Evolutionary conservation across 2,113 vertebrate species (phyloP), one percentile per base, ranked within the genome.

Genomic region (Embiotoca jacksoni): DNA sequence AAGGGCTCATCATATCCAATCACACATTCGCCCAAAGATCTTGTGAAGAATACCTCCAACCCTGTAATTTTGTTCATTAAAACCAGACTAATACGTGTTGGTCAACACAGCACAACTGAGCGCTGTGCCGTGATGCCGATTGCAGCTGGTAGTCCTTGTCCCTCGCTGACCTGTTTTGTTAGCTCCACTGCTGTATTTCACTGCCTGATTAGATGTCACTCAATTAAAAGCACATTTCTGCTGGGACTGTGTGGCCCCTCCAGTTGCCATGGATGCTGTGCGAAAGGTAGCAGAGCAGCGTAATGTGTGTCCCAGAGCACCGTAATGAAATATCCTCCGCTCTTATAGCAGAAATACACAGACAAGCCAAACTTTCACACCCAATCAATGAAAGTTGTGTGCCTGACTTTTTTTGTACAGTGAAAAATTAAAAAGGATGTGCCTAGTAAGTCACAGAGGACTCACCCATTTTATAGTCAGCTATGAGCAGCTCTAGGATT

Each of bases 221-320:
- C 94, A 94, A 95, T 95, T 94, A 95, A 94, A 94, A 91, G 89
- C 90, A 87, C 91, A 92, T 94, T 93, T 93, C 72, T 87, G 80
- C 71, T 7, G 67, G 75, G 75, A 91, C 23, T 23, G 90, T 91
- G 84, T 64, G 44, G 79, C 75, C 86, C 90, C 86, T 84, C 87
- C 35, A 39, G 93, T 95, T 93, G 90, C 93, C 89, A 93, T 93
- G 91, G 92, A 92, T 88, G 91, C 91, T 33, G 72, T 62, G 78
- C 14, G 69, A 85, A 88, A 91, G 92, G 87, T 90, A 89, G 83
- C 85, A 73, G 79, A 74, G 83, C 81, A 55, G 80, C 31, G 53
- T 89, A 84, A 87, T 78, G 82, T 71, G 84, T 84, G 80, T 92
- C 89, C 85, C 87, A 82, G 73, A 91, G 90, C 83, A 57, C 87